Conservation (phyloP, 1,140 invertebrate genomes). For the Papilio aristodemus region DNA sequence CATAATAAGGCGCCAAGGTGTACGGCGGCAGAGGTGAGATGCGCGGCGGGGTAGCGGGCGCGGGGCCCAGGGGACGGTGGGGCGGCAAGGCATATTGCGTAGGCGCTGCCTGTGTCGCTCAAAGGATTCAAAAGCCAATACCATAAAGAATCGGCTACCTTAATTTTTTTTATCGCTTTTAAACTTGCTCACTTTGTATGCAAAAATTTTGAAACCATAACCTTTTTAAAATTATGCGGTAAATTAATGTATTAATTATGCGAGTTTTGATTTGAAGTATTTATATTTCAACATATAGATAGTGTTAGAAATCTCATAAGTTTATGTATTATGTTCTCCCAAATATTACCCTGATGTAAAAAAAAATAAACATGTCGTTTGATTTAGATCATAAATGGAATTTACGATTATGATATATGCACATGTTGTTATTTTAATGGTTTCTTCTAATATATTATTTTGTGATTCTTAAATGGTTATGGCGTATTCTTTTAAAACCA, state of each 20-base stretch:
- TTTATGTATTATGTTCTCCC: no score
- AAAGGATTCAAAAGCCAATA: constrained; percentile 57
- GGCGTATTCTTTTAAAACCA: no score
- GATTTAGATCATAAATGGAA: no score
- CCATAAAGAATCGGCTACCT: constrained; percentile 54
- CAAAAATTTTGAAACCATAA: background rate
- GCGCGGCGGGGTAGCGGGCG: constrained; percentile 26
- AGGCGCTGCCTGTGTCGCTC: constrained; percentile 71
- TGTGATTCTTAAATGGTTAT: no score
- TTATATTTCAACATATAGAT: background rate
- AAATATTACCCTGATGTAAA: no score
- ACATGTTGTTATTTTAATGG: no score
- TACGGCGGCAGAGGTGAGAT: constrained; percentile 38
- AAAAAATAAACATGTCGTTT: no score
- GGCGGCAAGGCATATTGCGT: constrained; percentile 57
- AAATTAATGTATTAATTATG: background rate
- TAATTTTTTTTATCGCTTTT: constrained; percentile 32
- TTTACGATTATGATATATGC: no score
- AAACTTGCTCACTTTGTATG: constrained; percentile 8
- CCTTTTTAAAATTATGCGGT: background rate
- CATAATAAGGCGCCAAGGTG: constrained; percentile 77
- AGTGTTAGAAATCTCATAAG: background rate
- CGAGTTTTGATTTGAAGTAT: background rate
- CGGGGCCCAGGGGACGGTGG: constrained; percentile 39
- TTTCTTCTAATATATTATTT: no score